These are phyloP conservation scores for Drosophila erecta DNA, from an alignment of 1,140 invertebrate species.

Conservation along the genomic window DNA sequence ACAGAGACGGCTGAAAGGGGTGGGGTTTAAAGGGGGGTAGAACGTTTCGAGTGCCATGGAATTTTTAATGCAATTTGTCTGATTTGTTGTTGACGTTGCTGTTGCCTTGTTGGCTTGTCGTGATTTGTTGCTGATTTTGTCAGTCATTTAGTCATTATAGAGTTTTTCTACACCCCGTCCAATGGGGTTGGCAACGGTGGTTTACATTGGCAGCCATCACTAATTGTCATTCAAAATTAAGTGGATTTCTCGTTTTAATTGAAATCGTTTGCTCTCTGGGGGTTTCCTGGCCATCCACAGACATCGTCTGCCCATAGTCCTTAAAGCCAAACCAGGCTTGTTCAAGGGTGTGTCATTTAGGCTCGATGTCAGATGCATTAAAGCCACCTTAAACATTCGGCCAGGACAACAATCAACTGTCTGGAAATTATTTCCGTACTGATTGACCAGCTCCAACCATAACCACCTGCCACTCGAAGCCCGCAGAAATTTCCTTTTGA, in stretches of 20 bases:
- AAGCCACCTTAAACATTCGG: constrained; percentile 8
- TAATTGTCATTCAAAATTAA: constrained; percentile 82
- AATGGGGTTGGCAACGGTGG: constrained; percentile 28
- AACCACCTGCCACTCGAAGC: constrained; percentile 27
- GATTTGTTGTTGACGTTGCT: constrained; percentile 80
- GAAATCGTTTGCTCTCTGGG: constrained; percentile 55
- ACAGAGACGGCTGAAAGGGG: constrained; percentile 13
- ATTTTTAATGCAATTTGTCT: constrained; percentile 84
- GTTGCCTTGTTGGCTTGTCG: constrained; percentile 68
- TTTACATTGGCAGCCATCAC: constrained; percentile 48
- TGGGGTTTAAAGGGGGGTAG: constrained; percentile 1
- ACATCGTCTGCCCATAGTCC: constrained; percentile 24
- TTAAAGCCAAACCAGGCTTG: constrained; percentile 59
- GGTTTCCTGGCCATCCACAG: constrained; percentile 8
- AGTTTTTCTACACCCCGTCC: constrained; percentile 40
- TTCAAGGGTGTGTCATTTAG: constrained; percentile 15
- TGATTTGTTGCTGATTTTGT: constrained; percentile 84
- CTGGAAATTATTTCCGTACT: constrained; percentile 65
- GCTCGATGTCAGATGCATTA: not conserved
- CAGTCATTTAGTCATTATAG: constrained; percentile 79
- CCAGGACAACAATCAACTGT: constrained; percentile 65
- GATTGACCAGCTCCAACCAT: constrained; percentile 47
- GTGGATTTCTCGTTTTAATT: constrained; percentile 80
- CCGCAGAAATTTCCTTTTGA: constrained; percentile 31
- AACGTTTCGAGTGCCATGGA: constrained; percentile 72